phyloP scores from a whole-genome alignment of 2,797 vertebrate genomes.

The Phalanger gymnotis region DNA sequence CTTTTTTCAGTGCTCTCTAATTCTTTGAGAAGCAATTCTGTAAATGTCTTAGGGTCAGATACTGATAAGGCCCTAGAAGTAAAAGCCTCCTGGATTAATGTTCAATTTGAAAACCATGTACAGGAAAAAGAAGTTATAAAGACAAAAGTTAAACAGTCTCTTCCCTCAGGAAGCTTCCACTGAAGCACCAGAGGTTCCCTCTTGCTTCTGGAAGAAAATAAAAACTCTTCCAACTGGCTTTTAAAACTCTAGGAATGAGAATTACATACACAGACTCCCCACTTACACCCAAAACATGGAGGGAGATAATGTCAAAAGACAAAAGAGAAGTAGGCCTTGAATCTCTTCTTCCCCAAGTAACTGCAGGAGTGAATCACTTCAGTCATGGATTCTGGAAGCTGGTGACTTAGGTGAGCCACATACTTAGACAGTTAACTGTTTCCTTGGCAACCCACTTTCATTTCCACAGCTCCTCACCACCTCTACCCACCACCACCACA shows the following conservation, averaged over 20 bases:
- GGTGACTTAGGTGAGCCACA: neutral
- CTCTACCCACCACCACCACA: neutral
- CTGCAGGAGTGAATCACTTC: neutral
- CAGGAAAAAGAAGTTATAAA: neutral
- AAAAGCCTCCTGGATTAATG: neutral
- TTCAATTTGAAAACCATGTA: neutral
- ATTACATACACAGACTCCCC: neutral
- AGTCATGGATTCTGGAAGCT: neutral
- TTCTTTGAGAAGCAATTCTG: neutral
- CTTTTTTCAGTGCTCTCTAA: neutral
- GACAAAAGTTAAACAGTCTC: neutral
- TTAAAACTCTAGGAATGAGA: neutral
- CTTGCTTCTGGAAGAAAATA: neutral
- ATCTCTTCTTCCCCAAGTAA: neutral
- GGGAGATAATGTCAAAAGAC: neutral
- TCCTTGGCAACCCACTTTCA: neutral
- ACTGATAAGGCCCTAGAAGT: neutral
- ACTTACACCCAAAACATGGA: neutral
- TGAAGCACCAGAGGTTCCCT: neutral
- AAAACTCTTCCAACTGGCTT: neutral
- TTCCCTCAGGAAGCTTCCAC: neutral
- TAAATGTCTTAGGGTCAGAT: neutral
- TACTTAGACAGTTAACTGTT: neutral
- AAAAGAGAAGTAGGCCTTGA: neutral
- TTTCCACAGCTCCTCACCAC: neutral